Evolutionary conservation across 23 tunicate species (phyloP).

Genomic region (Corella eumyota): DNA sequence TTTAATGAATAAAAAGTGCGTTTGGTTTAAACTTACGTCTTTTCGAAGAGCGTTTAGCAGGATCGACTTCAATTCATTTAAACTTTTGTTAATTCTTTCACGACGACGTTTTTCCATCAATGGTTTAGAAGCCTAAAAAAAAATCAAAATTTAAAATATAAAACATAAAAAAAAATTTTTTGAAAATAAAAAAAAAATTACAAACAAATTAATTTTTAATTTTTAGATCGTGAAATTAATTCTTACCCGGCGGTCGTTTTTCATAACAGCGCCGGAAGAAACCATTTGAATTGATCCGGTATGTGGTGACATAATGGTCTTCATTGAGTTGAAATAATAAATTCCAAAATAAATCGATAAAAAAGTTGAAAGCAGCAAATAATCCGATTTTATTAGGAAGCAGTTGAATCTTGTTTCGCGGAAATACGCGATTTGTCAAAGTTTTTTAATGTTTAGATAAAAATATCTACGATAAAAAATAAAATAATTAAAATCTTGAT

Average conservation of each 20-base stretch:
- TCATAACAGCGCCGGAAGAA: constrained; percentile 48
- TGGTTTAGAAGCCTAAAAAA: constrained; percentile 67
- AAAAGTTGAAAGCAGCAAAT: neutral
- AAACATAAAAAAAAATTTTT: neutral
- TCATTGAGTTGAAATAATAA: constrained; percentile 15
- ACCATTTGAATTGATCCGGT: constrained; percentile 43
- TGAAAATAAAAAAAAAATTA: constrained; percentile 2
- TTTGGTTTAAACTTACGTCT: constrained; percentile 93
- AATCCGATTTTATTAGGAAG: neutral
- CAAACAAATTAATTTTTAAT: neutral
- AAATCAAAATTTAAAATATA: neutral
- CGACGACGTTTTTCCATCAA: constrained; percentile 89
- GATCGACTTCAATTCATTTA: constrained; percentile 72
- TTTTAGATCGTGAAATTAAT: neutral
- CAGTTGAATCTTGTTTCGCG: constrained; percentile 4
- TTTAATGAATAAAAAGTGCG: no score
- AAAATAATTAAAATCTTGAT: no score
- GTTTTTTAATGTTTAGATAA: neutral
- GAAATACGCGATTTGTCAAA: neutral
- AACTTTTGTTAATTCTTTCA: constrained; percentile 77
- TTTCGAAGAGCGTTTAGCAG: constrained; percentile 65
- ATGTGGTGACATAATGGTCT: constrained; percentile 72
- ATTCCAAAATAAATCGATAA: neutral
- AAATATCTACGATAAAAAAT: no score
- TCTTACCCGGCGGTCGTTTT: constrained; percentile 82